phyloP scores from a whole-genome alignment of 2,797 vertebrate species.

The Otus scops region DNA sequence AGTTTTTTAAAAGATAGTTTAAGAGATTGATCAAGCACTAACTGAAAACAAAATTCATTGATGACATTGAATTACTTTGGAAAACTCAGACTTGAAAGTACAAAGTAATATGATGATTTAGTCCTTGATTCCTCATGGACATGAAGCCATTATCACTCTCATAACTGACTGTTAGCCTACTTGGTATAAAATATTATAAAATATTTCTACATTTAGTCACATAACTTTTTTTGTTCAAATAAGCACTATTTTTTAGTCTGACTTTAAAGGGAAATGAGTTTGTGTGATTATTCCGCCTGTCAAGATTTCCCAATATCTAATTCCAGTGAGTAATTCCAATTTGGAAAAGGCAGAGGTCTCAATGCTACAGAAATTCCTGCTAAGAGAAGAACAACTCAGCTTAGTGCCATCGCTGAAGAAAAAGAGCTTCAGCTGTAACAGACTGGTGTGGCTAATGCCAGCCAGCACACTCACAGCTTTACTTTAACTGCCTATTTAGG shows the following conservation, averaged over 20 bases:
- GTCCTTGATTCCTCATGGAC: not conserved
- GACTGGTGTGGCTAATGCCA: not conserved
- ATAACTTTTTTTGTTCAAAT: not conserved
- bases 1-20: not conserved
- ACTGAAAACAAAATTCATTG: not conserved
- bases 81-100: not conserved
- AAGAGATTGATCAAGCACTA: not conserved
- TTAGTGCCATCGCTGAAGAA: not conserved
- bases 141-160: not conserved
- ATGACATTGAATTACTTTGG: not conserved
- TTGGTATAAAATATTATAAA: not conserved
- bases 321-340: not conserved
- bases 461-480: not conserved
- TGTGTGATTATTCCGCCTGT: not conserved
- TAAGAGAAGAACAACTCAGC: not conserved
- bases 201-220: not conserved
- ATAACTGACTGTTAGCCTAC: not conserved
- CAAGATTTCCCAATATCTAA: not conserved
- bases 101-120: not conserved
- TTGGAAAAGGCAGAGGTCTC: not conserved
- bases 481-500: not conserved
- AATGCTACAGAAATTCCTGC: not conserved
- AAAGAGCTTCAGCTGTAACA: not conserved
- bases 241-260: not conserved
- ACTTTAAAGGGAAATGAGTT: not conserved